Conservation (phyloP, 2,797 vertebrate genomes). For the Mastacembelus armatus region DNA sequence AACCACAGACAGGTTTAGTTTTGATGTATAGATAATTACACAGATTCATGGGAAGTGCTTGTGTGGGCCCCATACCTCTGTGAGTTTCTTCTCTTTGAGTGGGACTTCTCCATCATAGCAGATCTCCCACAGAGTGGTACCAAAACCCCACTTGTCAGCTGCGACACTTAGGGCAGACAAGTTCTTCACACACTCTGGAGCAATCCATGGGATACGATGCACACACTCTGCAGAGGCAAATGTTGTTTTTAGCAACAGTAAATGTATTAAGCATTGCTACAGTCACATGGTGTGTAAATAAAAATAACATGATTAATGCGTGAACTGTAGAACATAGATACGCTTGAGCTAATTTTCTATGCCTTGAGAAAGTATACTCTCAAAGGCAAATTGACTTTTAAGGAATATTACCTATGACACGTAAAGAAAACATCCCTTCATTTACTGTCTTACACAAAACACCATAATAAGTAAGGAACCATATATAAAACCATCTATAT, state of each 20-base stretch:
- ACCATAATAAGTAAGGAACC: too few relatives aligned
- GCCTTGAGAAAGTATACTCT: too few relatives aligned
- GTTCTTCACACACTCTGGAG: conserved; percentile 93
- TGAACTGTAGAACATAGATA: neutral
- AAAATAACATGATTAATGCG: neutral
- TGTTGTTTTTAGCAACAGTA: conserved; percentile 1
- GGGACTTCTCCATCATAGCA: conserved; percentile 97
- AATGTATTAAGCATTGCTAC: neutral
- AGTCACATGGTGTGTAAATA: neutral
- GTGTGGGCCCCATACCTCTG: conserved; percentile 85
- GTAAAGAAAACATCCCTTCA: too few relatives aligned
- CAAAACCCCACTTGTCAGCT: conserved; percentile 98
- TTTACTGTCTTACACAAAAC: too few relatives aligned
- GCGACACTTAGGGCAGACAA: conserved; percentile 88
- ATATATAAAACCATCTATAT: too few relatives aligned
- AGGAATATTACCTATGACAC: too few relatives aligned
- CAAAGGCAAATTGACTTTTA: too few relatives aligned
- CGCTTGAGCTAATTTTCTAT: too few relatives aligned
- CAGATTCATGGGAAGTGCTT: neutral
- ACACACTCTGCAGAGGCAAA: conserved; percentile 87
- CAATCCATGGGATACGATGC: conserved; percentile 96
- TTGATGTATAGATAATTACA: neutral
- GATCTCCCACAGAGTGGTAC: conserved; percentile 98
- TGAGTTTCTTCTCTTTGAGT: conserved; percentile 94
- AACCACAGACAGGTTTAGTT: neutral